A percentile compares a stretch with the other conserved stretches of the same genome.
Evolutionary conservation across 1,140 invertebrate species (phyloP).

Genomic region (Hypothenemus hampei): DNA sequence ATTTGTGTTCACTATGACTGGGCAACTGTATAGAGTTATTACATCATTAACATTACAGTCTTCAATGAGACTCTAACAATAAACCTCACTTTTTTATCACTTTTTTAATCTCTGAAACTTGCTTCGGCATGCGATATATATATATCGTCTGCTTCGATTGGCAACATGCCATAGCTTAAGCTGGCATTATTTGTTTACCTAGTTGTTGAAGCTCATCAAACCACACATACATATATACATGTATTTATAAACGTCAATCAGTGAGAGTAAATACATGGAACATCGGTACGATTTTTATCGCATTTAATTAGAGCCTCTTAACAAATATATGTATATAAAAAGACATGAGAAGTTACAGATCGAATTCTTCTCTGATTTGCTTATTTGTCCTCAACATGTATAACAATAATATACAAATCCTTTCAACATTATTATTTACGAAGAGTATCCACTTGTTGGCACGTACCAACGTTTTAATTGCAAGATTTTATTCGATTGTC

Average conservation of each 20-base stretch:
- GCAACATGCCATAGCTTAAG: slow-evolving; percentile 9
- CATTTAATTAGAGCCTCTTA: slow-evolving; percentile 3
- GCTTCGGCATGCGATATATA: too few species aligned
- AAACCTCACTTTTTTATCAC: too few species aligned
- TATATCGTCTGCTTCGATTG: too few species aligned
- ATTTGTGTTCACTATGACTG: too few species aligned
- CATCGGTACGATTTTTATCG: slow-evolving; percentile 4
- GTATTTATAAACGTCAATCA: slow-evolving; percentile 13
- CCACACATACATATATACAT: slow-evolving; percentile 16
- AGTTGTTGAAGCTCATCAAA: slow-evolving; percentile 22
- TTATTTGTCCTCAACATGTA: too few species aligned
- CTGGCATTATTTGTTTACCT: slow-evolving; percentile 18
- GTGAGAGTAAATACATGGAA: slow-evolving; percentile 12
- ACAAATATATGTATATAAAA: background rate
- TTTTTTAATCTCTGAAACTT: too few species aligned
- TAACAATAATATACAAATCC: too few species aligned
- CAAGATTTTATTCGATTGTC: background rate
- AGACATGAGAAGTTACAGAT: background rate
- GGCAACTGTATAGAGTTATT: too few species aligned
- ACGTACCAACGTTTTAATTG: background rate
- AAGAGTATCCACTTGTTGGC: background rate
- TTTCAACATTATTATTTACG: background rate
- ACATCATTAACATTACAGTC: too few species aligned
- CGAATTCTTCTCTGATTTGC: too few species aligned
- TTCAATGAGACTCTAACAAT: too few species aligned